These are phyloP conservation scores for Sinocyclocheilus maitianheensis DNA, from an alignment of 2,113 vertebrate species.

Conservation along the genomic window DNA sequence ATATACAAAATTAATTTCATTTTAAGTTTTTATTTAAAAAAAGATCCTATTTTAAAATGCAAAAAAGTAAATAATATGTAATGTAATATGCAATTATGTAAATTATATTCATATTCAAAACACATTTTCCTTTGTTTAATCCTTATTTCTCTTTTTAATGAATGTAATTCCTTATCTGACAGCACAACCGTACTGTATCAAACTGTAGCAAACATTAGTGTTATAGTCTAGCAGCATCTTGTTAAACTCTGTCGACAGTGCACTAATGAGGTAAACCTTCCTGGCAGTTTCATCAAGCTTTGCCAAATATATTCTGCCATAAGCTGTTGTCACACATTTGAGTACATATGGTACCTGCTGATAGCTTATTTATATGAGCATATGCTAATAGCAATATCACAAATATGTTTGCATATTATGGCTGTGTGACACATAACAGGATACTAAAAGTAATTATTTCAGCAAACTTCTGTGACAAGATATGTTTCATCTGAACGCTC, in stretches of 20 bases:
- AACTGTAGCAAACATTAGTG: neutral
- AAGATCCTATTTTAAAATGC: neutral
- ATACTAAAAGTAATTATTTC: neutral
- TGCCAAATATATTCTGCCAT: neutral
- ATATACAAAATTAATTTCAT: neutral
- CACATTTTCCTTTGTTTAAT: neutral
- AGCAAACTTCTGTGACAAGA: neutral
- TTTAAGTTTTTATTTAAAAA: no score
- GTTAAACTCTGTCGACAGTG: conserved; percentile 5
- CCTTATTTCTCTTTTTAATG: neutral
- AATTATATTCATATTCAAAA: neutral
- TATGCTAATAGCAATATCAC: conserved; percentile 1
- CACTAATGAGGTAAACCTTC: neutral
- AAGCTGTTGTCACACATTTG: neutral
- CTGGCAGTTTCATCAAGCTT: neutral
- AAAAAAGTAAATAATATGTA: neutral
- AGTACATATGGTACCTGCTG: neutral
- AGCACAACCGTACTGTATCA: neutral
- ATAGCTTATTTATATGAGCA: neutral
- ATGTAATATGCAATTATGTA: neutral
- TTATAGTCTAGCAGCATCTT: neutral
- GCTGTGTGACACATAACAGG: neutral
- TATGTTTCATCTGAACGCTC: no score
- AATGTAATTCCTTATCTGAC: neutral
- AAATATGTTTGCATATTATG: neutral